Evolutionary conservation across 2,888 invertebrate genomes (phyloP).

Genomic region (Corythucha ciliata): DNA sequence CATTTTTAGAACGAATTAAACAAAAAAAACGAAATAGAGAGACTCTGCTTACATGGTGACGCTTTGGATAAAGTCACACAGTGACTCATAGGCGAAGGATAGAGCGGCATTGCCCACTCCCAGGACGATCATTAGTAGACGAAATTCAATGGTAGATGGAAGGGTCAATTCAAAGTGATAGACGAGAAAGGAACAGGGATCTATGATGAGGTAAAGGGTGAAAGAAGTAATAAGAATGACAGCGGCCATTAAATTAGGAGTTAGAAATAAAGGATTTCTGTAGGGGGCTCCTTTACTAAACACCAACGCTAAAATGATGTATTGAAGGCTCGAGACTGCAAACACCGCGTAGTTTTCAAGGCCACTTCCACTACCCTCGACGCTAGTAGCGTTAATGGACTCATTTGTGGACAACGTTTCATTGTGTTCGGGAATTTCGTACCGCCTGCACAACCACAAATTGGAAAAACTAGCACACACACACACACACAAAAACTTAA

Average conservation of each 20-base stretch:
- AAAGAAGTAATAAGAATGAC: conserved; percentile 52
- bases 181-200: conserved; percentile 55
- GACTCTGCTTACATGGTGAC: conserved; percentile 30
- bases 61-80: conserved; percentile 45
- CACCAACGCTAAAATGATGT: conserved; percentile 76
- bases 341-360: conserved; percentile 83
- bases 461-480: too few species aligned
- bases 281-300: conserved; percentile 89
- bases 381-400: background rate
- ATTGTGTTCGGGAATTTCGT: too few species aligned
- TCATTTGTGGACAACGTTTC: too few species aligned
- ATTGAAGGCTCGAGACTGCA: conserved; percentile 80
- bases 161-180: conserved; percentile 55
- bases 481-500: background rate
- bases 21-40: background rate
- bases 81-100: conserved; percentile 43
- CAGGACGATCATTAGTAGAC: conserved; percentile 49
- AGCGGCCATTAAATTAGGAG: conserved; percentile 62
- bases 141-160: conserved; percentile 53
- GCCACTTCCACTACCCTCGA: conserved; percentile 49
- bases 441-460: too few species aligned
- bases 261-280: conserved; percentile 70
- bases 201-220: conserved; percentile 57
- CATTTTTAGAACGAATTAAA: conserved; percentile 18
- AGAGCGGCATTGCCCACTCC: conserved; percentile 45